These are phyloP conservation scores for Dinothrombium tinctorium DNA, from an alignment of 1,140 invertebrate species.

Conservation along the genomic window DNA sequence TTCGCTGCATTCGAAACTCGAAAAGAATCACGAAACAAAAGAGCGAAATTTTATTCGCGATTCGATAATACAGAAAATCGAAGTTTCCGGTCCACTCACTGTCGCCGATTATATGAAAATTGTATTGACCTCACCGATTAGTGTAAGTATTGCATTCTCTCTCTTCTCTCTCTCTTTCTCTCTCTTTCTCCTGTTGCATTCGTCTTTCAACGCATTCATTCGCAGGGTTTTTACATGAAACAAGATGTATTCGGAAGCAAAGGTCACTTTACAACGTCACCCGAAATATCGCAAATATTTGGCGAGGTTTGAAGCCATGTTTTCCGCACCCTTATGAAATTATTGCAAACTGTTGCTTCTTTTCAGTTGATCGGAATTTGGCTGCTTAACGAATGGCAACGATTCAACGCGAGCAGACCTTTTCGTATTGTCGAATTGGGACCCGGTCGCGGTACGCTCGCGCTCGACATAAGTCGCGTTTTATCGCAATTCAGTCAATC, in stretches of 20 bases:
- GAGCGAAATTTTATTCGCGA: no score
- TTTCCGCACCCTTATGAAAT: not conserved
- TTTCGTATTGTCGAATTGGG: conserved; percentile 80
- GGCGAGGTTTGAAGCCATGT: conserved; percentile 55
- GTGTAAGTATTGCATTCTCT: conserved; percentile 19
- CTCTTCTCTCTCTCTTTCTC: not conserved
- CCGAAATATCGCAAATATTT: conserved; percentile 87
- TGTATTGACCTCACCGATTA: conserved; percentile 49
- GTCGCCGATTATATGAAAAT: conserved; percentile 87
- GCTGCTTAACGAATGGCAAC: conserved; percentile 57
- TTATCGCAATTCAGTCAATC: conserved; percentile 30
- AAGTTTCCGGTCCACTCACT: conserved; percentile 55
- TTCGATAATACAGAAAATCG: conserved; percentile 11
- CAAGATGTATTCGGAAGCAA: conserved; percentile 59
- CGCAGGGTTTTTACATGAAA: conserved; percentile 58
- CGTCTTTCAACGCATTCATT: not conserved
- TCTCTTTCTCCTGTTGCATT: not conserved
- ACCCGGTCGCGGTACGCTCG: conserved; percentile 70
- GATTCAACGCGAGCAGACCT: conserved; percentile 28
- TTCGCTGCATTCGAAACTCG: no score
- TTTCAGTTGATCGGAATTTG: conserved; percentile 56
- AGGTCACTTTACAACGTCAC: conserved; percentile 88
- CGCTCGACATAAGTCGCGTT: conserved; percentile 55
- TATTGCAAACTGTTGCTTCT: conserved; percentile 11
- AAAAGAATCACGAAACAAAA: no score